These are phyloP conservation scores for Trematomus bernacchii DNA, from an alignment of 2,797 vertebrate species.

Conservation along the genomic window DNA sequence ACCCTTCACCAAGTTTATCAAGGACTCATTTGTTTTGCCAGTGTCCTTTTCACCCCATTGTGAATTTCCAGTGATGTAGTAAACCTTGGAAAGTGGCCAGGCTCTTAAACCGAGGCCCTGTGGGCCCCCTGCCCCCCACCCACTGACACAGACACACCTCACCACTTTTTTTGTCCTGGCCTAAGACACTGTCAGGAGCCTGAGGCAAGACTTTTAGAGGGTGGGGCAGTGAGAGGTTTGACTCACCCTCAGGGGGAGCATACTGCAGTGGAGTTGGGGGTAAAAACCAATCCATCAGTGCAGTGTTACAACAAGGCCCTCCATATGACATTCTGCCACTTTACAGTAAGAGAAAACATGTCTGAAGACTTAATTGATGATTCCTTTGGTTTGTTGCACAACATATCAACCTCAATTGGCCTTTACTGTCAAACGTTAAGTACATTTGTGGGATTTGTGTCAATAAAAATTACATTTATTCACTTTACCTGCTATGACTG, in stretches of 20 bases:
- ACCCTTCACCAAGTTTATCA: conserved; percentile 52
- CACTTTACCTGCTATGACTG: conserved; percentile 17
- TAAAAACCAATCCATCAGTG: conserved; percentile 44
- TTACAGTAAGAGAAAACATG: conserved; percentile 25
- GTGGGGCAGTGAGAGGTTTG: conserved; percentile 39
- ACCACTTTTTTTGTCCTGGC: conserved; percentile 20
- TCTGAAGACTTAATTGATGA: conserved; percentile 5
- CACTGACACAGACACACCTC: conserved; percentile 40
- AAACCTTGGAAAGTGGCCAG: conserved; percentile 69
- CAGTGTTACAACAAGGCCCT: conserved; percentile 30
- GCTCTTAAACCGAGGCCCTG: conserved; percentile 28
- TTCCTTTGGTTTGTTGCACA: conserved; percentile 10
- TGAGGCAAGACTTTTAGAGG: conserved; percentile 35
- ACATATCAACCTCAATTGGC: conserved; percentile 3
- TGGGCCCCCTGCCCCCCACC: conserved; percentile 12
- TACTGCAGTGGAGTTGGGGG: conserved; percentile 34
- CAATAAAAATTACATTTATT: conserved; percentile 20
- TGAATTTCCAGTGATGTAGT: conserved; percentile 69
- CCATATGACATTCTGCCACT: conserved; percentile 49
- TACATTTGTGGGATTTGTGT: not conserved
- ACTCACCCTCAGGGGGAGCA: conserved; percentile 56
- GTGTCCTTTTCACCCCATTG: conserved; percentile 72
- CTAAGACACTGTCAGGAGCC: conserved; percentile 53
- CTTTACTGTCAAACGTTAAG: not conserved
- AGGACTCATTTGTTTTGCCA: conserved; percentile 58